A percentile compares a stretch with the other conserved stretches of the same genome.
These are phyloP conservation scores for Apteryx mantelli DNA, from an alignment of 2,113 vertebrate genomes.

Conservation along the genomic window DNA sequence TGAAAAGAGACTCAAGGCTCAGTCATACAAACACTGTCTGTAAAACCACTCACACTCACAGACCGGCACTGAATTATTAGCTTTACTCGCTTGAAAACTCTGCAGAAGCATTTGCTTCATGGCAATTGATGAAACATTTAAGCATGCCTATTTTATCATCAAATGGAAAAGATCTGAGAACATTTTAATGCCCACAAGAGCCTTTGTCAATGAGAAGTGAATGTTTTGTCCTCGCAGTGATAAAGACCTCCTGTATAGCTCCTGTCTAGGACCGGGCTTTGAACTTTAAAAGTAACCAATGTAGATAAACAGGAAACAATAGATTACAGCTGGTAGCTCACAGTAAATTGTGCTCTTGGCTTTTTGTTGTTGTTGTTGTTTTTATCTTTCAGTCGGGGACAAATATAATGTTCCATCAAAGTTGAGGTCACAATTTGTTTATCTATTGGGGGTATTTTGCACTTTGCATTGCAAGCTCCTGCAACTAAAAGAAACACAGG, in stretches of 20 bases:
- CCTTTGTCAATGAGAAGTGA: conserved; percentile 33
- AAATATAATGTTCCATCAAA: conserved; percentile 4
- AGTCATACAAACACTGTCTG: not conserved
- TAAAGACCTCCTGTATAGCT: conserved; percentile 56
- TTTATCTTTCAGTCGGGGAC: not conserved
- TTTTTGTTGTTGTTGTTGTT: not conserved
- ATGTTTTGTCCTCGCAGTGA: conserved; percentile 27
- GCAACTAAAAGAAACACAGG: conserved; percentile 15
- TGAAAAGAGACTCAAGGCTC: not conserved
- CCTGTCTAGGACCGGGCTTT: conserved; percentile 21
- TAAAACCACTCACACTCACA: not conserved
- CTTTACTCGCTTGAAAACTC: conserved; percentile 18
- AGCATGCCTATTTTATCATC: conserved; percentile 37
- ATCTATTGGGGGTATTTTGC: conserved; percentile 21
- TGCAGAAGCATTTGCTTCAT: not conserved
- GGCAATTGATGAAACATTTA: conserved; percentile 20
- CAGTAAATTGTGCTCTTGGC: not conserved
- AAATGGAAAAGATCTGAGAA: conserved; percentile 15
- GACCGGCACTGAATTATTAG: not conserved
- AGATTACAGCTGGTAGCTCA: not conserved
- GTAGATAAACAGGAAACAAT: conserved; percentile 42
- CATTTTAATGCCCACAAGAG: conserved; percentile 27
- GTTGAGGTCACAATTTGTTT: conserved; percentile 9
- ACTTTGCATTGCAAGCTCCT: conserved; percentile 11
- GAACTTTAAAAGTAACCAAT: conserved; percentile 16